Evolutionary conservation across 2,797 vertebrate genomes (phyloP).

Genomic region (Otolemur crassicaudatus): DNA sequence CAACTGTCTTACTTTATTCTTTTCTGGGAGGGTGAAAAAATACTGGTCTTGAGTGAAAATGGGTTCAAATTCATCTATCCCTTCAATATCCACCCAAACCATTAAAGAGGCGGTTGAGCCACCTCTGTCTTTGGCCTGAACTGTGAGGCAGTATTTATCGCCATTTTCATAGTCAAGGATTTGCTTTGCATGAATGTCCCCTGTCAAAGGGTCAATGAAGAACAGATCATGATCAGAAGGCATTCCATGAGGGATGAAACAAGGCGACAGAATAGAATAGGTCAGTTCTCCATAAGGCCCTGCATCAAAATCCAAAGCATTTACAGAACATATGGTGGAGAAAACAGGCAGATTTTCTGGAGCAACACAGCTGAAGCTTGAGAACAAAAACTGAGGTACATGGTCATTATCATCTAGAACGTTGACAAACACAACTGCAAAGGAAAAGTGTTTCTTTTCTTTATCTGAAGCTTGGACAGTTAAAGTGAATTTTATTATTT

Average conservation of each 20-base stretch:
- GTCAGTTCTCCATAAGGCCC: conserved; percentile 93
- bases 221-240: conserved; percentile 91
- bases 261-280: conserved; percentile 93
- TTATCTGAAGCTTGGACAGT: conserved; percentile 92
- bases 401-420: conserved; percentile 97
- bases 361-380: conserved; percentile 90
- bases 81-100: conserved; percentile 92
- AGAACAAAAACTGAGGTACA: conserved; percentile 92
- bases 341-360: conserved; percentile 93
- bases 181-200: conserved; percentile 92
- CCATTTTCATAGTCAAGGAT: conserved; percentile 94
- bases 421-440: conserved; percentile 89
- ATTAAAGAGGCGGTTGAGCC: conserved; percentile 89
- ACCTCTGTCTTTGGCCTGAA: conserved; percentile 94
- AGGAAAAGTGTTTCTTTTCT: conserved; percentile 88
- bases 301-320: conserved; percentile 93
- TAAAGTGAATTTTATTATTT: conserved; percentile 90
- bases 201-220: conserved; percentile 92
- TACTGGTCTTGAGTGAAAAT: conserved; percentile 94
- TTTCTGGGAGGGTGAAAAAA: conserved; percentile 91
- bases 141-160: conserved; percentile 91
- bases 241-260: conserved; percentile 88
- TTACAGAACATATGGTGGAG: conserved; percentile 90
- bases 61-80: conserved; percentile 95
- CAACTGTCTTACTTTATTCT: conserved; percentile 86